phyloP scores from a whole-genome alignment of 1,140 invertebrate genomes.

The Bombus haemorrhoidalis region DNA sequence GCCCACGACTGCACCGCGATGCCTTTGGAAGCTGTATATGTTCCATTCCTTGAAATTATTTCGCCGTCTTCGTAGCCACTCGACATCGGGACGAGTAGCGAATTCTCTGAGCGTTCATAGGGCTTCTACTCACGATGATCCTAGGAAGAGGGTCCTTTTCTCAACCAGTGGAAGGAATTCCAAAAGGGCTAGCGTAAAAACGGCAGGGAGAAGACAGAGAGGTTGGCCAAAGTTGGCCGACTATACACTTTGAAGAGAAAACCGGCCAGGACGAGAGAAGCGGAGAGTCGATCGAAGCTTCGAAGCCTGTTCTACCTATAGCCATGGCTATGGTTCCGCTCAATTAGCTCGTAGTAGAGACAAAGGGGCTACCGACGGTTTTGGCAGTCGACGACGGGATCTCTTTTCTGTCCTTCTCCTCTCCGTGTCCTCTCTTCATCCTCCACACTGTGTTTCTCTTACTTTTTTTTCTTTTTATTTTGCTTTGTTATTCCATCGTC shows the following conservation, averaged over 20 bases:
- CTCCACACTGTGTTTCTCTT: neutral
- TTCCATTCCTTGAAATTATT: neutral
- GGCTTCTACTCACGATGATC: neutral
- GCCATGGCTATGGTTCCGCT: conserved; percentile 44
- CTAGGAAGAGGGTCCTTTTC: conserved; percentile 9
- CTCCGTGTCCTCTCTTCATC: neutral
- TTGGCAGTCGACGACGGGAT: conserved; percentile 44
- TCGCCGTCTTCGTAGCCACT: neutral
- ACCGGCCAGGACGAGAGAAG: conserved; percentile 13
- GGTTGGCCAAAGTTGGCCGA: neutral
- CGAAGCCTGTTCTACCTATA: conserved; percentile 42
- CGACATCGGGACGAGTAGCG: conserved; percentile 2
- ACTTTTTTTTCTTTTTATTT: neutral
- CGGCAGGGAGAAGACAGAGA: neutral
- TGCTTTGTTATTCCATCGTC: neutral
- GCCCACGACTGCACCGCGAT: neutral
- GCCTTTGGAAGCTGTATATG: no score
- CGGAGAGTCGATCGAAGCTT: conserved; percentile 14
- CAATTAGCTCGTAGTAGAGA: conserved; percentile 64
- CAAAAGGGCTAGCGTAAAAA: conserved; percentile 62
- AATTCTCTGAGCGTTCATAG: conserved; percentile 28
- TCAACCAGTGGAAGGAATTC: conserved; percentile 50
- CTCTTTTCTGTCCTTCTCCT: neutral
- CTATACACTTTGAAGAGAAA: conserved; percentile 42
- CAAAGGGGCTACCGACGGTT: conserved; percentile 62